phyloP scores from a whole-genome alignment of 64 coral and sea anemone species.

The Pocillopora damicornis region DNA sequence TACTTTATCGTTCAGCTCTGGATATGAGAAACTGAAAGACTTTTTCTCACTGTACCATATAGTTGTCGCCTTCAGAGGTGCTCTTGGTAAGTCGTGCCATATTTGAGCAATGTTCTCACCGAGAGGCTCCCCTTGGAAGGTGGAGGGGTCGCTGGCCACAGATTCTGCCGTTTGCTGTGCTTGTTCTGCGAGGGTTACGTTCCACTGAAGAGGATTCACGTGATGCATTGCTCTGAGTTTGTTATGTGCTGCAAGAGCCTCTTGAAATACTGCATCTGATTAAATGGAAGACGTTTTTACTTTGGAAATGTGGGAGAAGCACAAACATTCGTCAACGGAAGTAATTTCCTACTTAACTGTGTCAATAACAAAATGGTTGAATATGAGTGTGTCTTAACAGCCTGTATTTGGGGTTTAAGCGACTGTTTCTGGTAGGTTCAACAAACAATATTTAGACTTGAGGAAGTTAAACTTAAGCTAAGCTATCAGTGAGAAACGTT shows the following conservation, averaged over 20 bases:
- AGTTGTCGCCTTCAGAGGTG: slow-evolving; percentile 80
- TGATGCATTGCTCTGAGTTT: slow-evolving; percentile 70
- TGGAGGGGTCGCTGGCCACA: slow-evolving; percentile 71
- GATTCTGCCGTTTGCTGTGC: slow-evolving; percentile 77
- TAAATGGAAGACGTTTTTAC: not conserved
- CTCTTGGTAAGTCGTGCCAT: slow-evolving; percentile 84
- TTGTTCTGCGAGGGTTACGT: slow-evolving; percentile 67
- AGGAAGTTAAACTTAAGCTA: too few species aligned
- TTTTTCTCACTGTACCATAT: slow-evolving; percentile 84
- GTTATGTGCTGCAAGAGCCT: slow-evolving; percentile 75
- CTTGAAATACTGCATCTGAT: slow-evolving; percentile 61
- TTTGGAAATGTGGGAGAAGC: not conserved
- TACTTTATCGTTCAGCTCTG: slow-evolving; percentile 57
- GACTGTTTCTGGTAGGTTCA: too few species aligned
- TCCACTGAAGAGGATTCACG: slow-evolving; percentile 74
- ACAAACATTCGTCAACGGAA: not conserved
- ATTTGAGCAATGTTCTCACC: slow-evolving; percentile 94
- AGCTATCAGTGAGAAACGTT: too few species aligned
- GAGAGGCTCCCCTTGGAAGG: slow-evolving; percentile 53
- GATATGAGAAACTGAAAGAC: slow-evolving; percentile 77
- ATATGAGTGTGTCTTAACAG: too few species aligned
- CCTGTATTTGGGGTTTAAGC: too few species aligned
- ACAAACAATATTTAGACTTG: too few species aligned
- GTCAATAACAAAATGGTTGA: too few species aligned
- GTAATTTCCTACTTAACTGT: too few species aligned